Conservation (phyloP, 2,113 vertebrate genomes). For the Coptodon rendalli region DNA sequence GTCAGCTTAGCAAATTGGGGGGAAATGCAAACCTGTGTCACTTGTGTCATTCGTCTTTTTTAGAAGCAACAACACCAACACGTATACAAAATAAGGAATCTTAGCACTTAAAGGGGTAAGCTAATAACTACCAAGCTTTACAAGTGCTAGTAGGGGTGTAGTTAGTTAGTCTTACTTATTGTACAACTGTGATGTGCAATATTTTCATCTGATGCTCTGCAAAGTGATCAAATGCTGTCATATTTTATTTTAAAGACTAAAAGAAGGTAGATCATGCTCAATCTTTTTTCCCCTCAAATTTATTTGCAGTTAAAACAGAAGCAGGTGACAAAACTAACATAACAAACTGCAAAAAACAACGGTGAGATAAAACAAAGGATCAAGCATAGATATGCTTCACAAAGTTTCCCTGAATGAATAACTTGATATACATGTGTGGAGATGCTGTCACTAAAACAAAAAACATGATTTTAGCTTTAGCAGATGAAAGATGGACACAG, state of each 20-base stretch:
- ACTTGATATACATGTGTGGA: background rate
- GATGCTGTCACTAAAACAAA: background rate
- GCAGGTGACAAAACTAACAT: background rate
- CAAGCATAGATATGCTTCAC: background rate
- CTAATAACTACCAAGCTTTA: background rate
- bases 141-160: background rate
- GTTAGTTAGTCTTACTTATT: background rate
- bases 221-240: background rate
- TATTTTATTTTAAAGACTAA: background rate
- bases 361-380: background rate
- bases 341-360: background rate
- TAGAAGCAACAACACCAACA: background rate
- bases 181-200: background rate
- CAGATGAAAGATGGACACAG: background rate
- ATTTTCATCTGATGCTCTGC: background rate
- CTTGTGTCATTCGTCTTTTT: background rate
- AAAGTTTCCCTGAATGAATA: background rate
- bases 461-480: background rate
- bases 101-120: background rate
- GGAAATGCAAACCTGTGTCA: background rate
- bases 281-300: background rate
- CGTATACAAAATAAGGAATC: background rate
- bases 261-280: background rate
- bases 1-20: background rate
- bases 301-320: slow-evolving; percentile 11